Evolutionary conservation across 64 coral and sea anemone genomes (phyloP).

Genomic region (Pocillopora damicornis): DNA sequence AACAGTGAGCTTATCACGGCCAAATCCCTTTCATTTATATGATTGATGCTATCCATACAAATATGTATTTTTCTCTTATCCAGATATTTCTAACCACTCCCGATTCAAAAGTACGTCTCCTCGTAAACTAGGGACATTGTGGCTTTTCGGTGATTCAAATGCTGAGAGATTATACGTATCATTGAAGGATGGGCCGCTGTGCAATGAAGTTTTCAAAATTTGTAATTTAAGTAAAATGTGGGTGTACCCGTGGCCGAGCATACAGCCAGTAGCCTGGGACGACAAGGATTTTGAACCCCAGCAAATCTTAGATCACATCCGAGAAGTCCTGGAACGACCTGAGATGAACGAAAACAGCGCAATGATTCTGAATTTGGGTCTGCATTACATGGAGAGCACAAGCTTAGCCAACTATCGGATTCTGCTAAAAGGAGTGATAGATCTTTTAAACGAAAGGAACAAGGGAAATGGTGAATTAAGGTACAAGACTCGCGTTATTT

Average conservation of each 20-base stretch:
- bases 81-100: not conserved
- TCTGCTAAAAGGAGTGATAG: constrained; percentile 57
- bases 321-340: constrained; percentile 40
- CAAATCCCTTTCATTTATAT: not conserved
- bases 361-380: constrained; percentile 77
- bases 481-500: constrained; percentile 65
- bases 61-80: not conserved
- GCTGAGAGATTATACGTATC: constrained; percentile 61
- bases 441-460: constrained; percentile 40
- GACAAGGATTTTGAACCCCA: constrained; percentile 76
- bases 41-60: not conserved
- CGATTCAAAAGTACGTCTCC: not conserved
- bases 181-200: constrained; percentile 49
- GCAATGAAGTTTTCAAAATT: constrained; percentile 62
- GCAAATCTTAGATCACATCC: constrained; percentile 48
- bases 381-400: constrained; percentile 69
- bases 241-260: constrained; percentile 54
- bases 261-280: constrained; percentile 33
- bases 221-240: constrained; percentile 72
- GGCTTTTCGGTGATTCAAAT: constrained; percentile 85
- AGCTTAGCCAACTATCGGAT: constrained; percentile 57
- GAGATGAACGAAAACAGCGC: constrained; percentile 82
- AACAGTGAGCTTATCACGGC: too few species aligned
- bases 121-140: constrained; percentile 24
- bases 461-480: not conserved